Base-by-base conservation (phyloP, 2,113 vertebrate genomes). In the Gadus chalcogrammus region DNA sequence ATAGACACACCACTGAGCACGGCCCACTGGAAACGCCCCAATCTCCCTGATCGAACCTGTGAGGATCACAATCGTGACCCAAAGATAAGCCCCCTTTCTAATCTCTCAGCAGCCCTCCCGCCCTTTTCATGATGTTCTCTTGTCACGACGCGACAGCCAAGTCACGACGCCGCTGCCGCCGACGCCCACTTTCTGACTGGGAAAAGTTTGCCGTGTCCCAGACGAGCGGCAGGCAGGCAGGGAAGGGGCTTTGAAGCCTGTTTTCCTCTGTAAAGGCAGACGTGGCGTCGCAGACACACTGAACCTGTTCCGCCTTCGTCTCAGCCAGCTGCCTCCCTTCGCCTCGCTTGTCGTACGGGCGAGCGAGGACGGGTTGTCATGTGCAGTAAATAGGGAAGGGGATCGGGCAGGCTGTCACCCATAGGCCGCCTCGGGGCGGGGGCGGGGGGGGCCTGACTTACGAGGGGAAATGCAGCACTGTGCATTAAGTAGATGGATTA, bases 351-450 rank as follows among this genome's bases (percentile, higher is more conserved):
- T 88, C 79, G 68, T 82, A 86, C 75, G 83, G 82, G 82, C 78
- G 75, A 69, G 78, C 52, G 64, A 71, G 72, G 58, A 80, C 24
- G 73, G 88, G 89, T 87, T 88, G 90, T 88, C 89, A 89, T 80
- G 68, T n/a, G 74, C 85, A 81, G 85, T 83, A 88, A 91, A 88
- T 89, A 80, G 82, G 84, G 74, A 24, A 24, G 75, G 67, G 1
- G 68, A 64, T 77, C 35, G 78, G 31, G 60, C 73, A 69, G 63
- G 63, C 71, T 84, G 79, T 82, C 78, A 72, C 76, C 75, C 75
- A 82, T 77, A 48, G 76, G 55, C 81, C 64, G 70, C 77, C 8
- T 3, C 64, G 20, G 18, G 59, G 80, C 76, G 85, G 4, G 6
- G 31, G 6, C 0, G 31, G 31, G 6, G 31, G 31, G 4, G 4